Percentiles rank a stretch among this genome's conserved stretches.
phyloP scores from a whole-genome alignment of 2,888 invertebrate genomes.

The Idaea biselata region DNA sequence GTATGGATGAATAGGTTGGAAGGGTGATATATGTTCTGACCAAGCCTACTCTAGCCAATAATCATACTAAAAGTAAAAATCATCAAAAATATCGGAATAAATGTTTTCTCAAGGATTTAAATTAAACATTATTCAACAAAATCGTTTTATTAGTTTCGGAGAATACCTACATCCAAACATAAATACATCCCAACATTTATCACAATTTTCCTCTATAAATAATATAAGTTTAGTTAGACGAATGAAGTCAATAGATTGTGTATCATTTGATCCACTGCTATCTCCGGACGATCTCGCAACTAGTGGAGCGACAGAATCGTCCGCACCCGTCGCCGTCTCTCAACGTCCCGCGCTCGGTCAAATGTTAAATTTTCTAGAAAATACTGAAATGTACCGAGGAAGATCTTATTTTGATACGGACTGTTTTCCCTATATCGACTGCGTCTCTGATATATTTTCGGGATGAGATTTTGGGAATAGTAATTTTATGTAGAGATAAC shows the following conservation, averaged over 20 bases:
- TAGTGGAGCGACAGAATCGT: neutral
- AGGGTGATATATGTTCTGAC: too few relatives aligned
- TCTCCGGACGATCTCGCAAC: neutral
- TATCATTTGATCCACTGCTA: neutral
- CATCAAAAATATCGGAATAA: too few relatives aligned
- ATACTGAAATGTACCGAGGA: conserved; percentile 11
- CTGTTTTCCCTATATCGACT: neutral
- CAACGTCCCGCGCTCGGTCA: neutral
- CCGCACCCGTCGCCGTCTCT: neutral
- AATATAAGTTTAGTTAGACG: neutral
- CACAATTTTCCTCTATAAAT: too few relatives aligned
- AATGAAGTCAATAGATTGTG: neutral
- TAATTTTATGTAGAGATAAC: neutral
- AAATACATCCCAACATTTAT: too few relatives aligned
- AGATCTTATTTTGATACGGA: conserved; percentile 7
- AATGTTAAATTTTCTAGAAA: conserved; percentile 25
- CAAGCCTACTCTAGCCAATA: too few relatives aligned
- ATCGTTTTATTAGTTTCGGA: too few relatives aligned
- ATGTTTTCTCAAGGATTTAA: too few relatives aligned
- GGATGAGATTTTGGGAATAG: neutral
- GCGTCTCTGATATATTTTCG: conserved; percentile 1
- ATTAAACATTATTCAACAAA: too few relatives aligned
- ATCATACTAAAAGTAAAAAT: too few relatives aligned
- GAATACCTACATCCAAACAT: too few relatives aligned
- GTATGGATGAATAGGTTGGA: too few relatives aligned